These are phyloP conservation scores for Drosophila serrata DNA, from an alignment of 1,140 invertebrate genomes.

Conservation along the genomic window DNA sequence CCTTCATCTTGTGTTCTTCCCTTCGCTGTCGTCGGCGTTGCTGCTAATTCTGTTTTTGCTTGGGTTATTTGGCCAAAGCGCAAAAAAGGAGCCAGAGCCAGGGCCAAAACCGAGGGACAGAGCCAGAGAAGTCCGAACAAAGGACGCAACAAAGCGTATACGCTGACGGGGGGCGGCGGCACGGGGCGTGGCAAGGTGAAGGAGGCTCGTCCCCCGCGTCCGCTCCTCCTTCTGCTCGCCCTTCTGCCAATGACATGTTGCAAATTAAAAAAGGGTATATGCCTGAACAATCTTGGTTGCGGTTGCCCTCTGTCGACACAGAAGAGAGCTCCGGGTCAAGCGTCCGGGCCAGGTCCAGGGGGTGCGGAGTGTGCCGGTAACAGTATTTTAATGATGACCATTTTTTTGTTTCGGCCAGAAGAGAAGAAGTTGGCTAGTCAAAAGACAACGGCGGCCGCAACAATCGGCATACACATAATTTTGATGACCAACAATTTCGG, in stretches of 20 bases:
- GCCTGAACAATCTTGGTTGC: conserved; percentile 77
- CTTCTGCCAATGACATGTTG: conserved; percentile 82
- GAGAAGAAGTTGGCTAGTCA: conserved; percentile 8
- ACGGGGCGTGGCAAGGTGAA: conserved; percentile 12
- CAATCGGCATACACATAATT: conserved; percentile 73
- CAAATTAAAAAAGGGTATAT: conserved; percentile 84
- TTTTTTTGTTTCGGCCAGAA: conserved; percentile 49
- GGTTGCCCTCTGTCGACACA: conserved; percentile 59
- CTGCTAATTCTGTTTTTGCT: conserved; percentile 79
- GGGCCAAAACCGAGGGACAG: conserved; percentile 7
- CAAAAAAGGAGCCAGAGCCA: conserved; percentile 36
- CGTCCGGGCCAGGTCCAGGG: conserved; percentile 8
- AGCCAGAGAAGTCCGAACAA: conserved; percentile 53
- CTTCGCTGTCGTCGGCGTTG: conserved; percentile 47
- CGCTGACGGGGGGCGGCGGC: conserved; percentile 10
- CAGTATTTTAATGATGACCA: conserved; percentile 80
- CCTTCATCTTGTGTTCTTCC: conserved; percentile 42
- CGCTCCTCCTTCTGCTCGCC: conserved; percentile 70
- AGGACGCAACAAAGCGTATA: conserved; percentile 76
- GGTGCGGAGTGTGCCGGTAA: conserved; percentile 52
- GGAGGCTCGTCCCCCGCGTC: conserved; percentile 1
- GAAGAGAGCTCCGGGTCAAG: conserved; percentile 44
- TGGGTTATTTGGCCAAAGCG: conserved; percentile 53
- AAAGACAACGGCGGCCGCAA: conserved; percentile 33
- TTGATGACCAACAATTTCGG: conserved; percentile 81